Evolutionary conservation across 2,797 vertebrate genomes (phyloP).

Genomic region (Tokudaia tokunoshimensis): DNA sequence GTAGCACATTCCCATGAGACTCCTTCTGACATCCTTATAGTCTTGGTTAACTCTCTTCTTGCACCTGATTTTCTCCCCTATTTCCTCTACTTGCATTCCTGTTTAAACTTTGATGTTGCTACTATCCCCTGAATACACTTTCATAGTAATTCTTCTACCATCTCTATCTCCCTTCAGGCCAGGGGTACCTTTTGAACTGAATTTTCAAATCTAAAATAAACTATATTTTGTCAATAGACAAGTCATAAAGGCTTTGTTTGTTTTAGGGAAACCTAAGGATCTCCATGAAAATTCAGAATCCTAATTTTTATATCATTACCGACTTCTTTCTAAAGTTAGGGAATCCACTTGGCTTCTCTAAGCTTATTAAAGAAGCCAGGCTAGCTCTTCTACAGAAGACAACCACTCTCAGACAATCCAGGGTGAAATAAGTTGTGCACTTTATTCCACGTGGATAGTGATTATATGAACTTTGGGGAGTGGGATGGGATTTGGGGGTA

Average conservation of each 20-base stretch:
- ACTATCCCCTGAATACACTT: neutral
- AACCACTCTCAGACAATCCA: neutral
- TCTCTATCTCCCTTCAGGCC: neutral
- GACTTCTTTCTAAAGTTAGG: neutral
- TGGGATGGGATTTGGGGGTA: neutral
- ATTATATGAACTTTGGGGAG: neutral
- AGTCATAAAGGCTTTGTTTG: neutral
- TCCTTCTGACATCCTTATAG: neutral
- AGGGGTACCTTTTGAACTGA: neutral
- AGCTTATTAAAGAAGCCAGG: neutral
- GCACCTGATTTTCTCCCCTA: neutral
- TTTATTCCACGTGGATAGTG: neutral
- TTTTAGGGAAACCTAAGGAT: neutral
- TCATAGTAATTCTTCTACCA: neutral
- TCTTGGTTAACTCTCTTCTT: neutral
- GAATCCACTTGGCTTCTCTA: neutral
- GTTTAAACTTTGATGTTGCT: neutral
- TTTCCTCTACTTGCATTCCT: neutral
- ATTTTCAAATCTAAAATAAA: neutral
- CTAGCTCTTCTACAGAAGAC: neutral
- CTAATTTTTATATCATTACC: neutral
- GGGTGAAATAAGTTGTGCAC: neutral
- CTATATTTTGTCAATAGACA: neutral
- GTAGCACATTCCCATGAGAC: neutral
- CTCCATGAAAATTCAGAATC: neutral